These are phyloP conservation scores for Xyliphius kryptos DNA, from an alignment of 2,113 vertebrate genomes.

Conservation along the genomic window DNA sequence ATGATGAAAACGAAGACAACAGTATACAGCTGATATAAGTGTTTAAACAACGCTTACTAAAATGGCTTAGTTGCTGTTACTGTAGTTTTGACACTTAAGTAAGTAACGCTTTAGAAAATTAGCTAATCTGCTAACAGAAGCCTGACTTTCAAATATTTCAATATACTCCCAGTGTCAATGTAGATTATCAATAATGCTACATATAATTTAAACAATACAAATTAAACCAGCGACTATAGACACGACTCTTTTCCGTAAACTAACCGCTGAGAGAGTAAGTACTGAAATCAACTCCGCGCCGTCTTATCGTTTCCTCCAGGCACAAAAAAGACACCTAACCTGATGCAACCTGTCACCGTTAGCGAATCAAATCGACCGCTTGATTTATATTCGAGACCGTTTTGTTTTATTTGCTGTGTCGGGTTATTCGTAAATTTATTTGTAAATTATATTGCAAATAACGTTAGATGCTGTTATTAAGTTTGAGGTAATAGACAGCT, in stretches of 20 bases:
- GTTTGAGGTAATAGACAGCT: neutral
- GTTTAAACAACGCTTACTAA: neutral
- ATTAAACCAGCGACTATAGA: neutral
- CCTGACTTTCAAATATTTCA: neutral
- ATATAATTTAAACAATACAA: neutral
- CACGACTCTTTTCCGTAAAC: neutral
- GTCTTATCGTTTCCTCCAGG: slow-evolving; percentile 9
- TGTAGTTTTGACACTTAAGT: slow-evolving; percentile 1
- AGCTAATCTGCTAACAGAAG: slow-evolving; percentile 3
- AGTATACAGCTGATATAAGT: neutral
- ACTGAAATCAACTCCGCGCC: neutral
- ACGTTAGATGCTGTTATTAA: neutral
- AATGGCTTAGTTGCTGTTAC: too few species aligned
- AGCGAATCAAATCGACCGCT: slow-evolving; percentile 12
- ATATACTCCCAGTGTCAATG: too few species aligned
- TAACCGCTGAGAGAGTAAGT: neutral
- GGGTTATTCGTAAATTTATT: neutral
- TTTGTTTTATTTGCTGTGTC: neutral
- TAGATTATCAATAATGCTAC: neutral
- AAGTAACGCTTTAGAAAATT: neutral
- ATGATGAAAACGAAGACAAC: slow-evolving; percentile 43
- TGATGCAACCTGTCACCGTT: slow-evolving; percentile 57
- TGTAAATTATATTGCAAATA: neutral
- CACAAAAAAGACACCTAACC: slow-evolving; percentile 43
- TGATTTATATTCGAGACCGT: neutral